Percentiles rank a stretch among this genome's conserved stretches.
These are phyloP conservation scores for Falco berigora DNA, from an alignment of 2,797 vertebrate species.

Conservation along the genomic window DNA sequence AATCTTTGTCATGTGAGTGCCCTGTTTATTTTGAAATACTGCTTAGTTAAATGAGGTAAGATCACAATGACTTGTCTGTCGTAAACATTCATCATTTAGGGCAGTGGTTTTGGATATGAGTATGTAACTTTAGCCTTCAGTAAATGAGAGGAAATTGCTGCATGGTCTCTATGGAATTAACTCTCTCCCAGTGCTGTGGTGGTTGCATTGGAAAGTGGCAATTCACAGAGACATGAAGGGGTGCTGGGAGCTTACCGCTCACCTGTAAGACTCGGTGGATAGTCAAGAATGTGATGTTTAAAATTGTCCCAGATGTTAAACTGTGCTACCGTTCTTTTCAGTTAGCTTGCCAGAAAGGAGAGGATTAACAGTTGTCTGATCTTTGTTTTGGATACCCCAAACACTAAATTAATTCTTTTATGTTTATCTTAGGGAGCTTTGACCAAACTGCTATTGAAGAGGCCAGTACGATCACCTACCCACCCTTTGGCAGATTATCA, in stretches of 20 bases:
- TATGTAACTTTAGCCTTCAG: background rate
- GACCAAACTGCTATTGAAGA: slow-evolving; percentile 84
- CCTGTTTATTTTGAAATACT: background rate
- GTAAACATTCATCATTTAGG: background rate
- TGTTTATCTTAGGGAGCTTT: slow-evolving; percentile 80
- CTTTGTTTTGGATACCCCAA: background rate
- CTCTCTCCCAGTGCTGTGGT: background rate
- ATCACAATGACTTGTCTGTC: no score
- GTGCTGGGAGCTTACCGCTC: background rate
- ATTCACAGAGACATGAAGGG: background rate
- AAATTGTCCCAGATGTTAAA: background rate
- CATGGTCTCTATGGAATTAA: background rate
- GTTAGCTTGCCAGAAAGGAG: background rate
- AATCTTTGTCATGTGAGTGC: background rate
- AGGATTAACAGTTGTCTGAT: background rate
- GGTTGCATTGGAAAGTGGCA: background rate
- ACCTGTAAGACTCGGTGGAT: background rate
- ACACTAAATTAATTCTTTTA: background rate
- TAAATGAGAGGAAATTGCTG: background rate
- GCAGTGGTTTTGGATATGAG: background rate
- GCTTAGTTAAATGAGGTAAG: background rate
- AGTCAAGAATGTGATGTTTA: background rate
- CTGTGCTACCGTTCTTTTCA: background rate
- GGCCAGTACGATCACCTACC: slow-evolving; percentile 75
- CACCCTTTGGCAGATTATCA: slow-evolving; percentile 87